Conservation (phyloP, 2,113 vertebrate genomes). For the Pterocles orientalis region DNA sequence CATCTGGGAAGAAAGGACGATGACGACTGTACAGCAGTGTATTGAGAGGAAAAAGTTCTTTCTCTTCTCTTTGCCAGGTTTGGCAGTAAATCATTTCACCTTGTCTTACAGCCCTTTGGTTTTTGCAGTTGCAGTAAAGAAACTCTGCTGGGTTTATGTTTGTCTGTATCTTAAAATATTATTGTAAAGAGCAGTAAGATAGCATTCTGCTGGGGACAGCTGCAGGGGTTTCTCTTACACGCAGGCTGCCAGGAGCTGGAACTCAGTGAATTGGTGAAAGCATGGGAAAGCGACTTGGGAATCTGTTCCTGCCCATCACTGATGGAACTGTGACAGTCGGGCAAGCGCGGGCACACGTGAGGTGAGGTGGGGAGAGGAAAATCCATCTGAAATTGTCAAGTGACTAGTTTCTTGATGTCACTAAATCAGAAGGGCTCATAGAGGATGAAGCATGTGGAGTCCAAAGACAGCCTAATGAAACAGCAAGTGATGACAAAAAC, state of each 20-base stretch:
- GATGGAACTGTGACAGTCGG: background rate
- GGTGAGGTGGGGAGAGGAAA: background rate
- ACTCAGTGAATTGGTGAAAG: background rate
- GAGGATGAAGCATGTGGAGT: background rate
- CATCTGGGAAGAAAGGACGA: constrained; percentile 16
- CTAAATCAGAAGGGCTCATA: background rate
- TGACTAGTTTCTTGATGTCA: background rate
- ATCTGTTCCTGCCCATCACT: background rate
- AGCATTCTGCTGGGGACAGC: background rate
- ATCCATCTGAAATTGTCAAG: background rate
- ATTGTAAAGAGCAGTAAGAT: background rate
- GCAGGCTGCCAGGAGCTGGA: background rate
- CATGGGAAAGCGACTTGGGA: background rate
- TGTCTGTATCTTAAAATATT: background rate
- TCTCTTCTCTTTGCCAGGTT: background rate
- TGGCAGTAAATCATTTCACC: constrained; percentile 4
- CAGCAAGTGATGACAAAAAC: background rate
- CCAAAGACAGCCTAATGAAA: background rate
- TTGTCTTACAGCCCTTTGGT: background rate
- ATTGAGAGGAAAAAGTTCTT: background rate
- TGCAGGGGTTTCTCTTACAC: background rate
- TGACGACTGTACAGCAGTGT: background rate
- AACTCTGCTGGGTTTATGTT: background rate
- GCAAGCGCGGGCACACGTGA: background rate
- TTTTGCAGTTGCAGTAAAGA: background rate